phyloP scores from a whole-genome alignment of 2,797 vertebrate species.

The Centroberyx gerrardi region DNA sequence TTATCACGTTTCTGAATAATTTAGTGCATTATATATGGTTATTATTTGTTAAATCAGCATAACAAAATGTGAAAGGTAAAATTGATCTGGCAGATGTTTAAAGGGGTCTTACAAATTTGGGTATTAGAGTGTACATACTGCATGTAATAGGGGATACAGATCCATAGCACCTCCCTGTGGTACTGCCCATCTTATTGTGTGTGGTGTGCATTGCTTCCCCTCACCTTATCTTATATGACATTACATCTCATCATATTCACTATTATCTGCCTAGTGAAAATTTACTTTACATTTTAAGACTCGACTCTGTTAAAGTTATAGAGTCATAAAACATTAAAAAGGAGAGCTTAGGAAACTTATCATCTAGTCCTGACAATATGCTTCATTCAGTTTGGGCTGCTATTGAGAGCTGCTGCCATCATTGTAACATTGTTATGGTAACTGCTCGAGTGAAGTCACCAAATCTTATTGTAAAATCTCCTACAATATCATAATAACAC shows the following conservation, averaged over 20 bases:
- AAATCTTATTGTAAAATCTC: conserved; percentile 86
- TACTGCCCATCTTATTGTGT: conserved; percentile 78
- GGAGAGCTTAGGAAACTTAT: conserved; percentile 73
- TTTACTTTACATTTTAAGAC: conserved; percentile 73
- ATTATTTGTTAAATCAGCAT: conserved; percentile 13
- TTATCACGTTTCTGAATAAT: background rate
- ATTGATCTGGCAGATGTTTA: conserved; percentile 31
- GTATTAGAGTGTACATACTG: conserved; percentile 54
- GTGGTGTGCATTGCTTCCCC: conserved; percentile 67
- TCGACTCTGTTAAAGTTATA: conserved; percentile 72
- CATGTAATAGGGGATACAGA: conserved; percentile 75
- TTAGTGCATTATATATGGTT: background rate
- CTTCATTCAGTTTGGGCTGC: conserved; percentile 80
- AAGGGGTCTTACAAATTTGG: conserved; percentile 48
- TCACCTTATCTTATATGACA: conserved; percentile 74
- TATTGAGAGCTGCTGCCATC: conserved; percentile 82
- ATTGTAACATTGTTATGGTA: conserved; percentile 85
- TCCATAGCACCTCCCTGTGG: conserved; percentile 86
- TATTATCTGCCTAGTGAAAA: conserved; percentile 75
- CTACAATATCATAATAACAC: conserved; percentile 86
- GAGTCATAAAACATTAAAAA: conserved; percentile 77
- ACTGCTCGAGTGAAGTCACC: conserved; percentile 83
- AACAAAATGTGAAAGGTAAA: conserved; percentile 28
- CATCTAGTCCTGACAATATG: conserved; percentile 77
- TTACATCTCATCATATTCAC: conserved; percentile 67